Percentiles rank a stretch among this genome's conserved stretches.
These are phyloP conservation scores for Linepithema humile DNA, from an alignment of 1,140 invertebrate genomes.

Conservation along the genomic window DNA sequence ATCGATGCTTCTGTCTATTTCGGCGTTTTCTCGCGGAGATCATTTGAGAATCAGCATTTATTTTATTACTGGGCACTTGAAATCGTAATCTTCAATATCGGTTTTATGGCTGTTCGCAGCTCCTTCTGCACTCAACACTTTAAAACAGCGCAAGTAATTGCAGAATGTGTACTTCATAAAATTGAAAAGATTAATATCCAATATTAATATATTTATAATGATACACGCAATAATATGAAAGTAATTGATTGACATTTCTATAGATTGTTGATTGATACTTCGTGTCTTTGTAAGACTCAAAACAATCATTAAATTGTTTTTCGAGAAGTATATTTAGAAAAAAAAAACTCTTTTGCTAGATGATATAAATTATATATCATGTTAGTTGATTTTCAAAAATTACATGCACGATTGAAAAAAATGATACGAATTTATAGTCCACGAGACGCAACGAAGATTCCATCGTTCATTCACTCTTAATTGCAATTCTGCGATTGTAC, in stretches of 20 bases:
- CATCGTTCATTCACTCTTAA: constrained; percentile 19
- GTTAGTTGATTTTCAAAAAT: background rate
- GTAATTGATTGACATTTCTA: background rate
- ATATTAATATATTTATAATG: no score
- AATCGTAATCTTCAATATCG: background rate
- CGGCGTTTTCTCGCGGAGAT: constrained; percentile 2
- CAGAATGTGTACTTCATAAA: background rate
- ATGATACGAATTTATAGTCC: no score
- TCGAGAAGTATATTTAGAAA: background rate
- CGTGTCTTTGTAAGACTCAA: background rate
- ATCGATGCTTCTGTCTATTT: constrained; percentile 34
- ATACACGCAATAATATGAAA: background rate
- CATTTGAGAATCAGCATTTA: constrained; percentile 40
- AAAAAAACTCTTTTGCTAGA: background rate
- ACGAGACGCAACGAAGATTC: background rate
- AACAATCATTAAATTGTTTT: background rate
- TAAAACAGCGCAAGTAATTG: constrained; percentile 5
- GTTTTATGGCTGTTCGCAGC: background rate
- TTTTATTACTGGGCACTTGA: background rate
- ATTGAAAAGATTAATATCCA: background rate
- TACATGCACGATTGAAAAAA: background rate
- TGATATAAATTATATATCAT: background rate
- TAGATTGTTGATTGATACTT: background rate
- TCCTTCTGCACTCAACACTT: background rate
- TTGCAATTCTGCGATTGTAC: constrained; percentile 34